Base-by-base conservation (phyloP, 2,797 vertebrate species). In the Mormyrops attenuatus region DNA sequence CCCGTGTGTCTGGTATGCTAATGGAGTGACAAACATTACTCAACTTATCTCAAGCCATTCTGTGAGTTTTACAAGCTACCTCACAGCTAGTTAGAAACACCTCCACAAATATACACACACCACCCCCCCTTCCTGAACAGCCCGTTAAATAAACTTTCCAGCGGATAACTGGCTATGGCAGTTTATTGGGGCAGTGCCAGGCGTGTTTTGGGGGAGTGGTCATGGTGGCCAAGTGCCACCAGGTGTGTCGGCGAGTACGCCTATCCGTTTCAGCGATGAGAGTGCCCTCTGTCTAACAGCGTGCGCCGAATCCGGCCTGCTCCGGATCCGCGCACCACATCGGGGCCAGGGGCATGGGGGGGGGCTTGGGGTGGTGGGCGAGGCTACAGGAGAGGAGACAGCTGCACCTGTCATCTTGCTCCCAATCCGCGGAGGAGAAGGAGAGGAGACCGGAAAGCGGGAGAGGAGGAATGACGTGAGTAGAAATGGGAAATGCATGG, bases 371-470 rank as follows among this genome's bases (percentile, higher is more conserved):
- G 73, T 63, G 60, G 55, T 26, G 66, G 88, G 60, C 44, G 30
- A 66, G 55, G 34, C 38, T 87, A 89, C 73, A 7, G 80, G 57
- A 8, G 13, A 38, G 20, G n/a, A n/a, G 91, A 92, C 96, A 96
- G 95, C 95, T 96, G 96, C 92, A 85, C 89, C 91, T 96, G 95
- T 95, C 95, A 95, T 90, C 94, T 85, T 85, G 44, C 94, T 88
- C 91, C 91, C 94, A 90, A 91, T 94, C 92, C 93, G 30, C 3
- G 6, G 17, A 57, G n/a, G 85, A 63, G 34, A 5, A 44, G n/a
- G 50, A 15, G 47, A 86, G 9, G 11, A 55, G 47, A 30, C 30
- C 44, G 50, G 60, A 22, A 66, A 57, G n/a, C 17, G 2, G 8
- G 52, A 90, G 7, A 88, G 20, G 26, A 47, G 84, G 17, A 49